Conservation (phyloP, 64 coral and sea anemone species). For the Stylophora pistillata region DNA sequence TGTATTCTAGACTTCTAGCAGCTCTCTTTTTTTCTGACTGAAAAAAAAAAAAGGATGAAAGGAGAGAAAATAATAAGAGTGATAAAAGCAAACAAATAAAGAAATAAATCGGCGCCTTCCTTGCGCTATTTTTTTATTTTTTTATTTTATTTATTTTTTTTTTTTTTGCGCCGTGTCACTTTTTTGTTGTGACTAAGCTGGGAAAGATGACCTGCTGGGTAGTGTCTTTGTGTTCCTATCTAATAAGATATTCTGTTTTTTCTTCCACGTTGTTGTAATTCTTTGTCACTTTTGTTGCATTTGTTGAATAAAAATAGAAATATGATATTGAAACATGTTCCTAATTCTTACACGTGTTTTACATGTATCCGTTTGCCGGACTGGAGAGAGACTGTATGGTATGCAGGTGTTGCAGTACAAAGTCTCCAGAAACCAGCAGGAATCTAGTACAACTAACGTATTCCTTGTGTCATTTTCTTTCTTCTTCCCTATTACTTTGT, state of each 20-base stretch:
- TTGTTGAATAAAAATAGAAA: not conserved
- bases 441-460: not conserved
- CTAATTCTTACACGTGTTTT: not conserved
- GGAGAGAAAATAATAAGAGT: too few relatives aligned
- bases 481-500: not conserved
- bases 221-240: too few relatives aligned
- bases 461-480: slow-evolving; percentile 4
- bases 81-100: too few relatives aligned
- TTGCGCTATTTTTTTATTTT: too few relatives aligned
- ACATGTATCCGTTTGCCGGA: not conserved
- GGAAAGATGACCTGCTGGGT: too few relatives aligned
- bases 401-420: not conserved
- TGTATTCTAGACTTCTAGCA: too few relatives aligned
- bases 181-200: not conserved
- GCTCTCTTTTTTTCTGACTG: too few relatives aligned
- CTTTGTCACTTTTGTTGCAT: not conserved
- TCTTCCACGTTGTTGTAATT: too few relatives aligned
- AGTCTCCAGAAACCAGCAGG: not conserved
- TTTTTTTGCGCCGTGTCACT: not conserved
- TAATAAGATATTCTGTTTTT: too few relatives aligned
- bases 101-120: too few relatives aligned
- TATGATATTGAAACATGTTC: not conserved
- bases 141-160: not conserved
- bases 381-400: not conserved
- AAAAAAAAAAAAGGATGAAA: too few relatives aligned